phyloP scores from a whole-genome alignment of 2,888 invertebrate species.

The Mamestra brassicae region DNA sequence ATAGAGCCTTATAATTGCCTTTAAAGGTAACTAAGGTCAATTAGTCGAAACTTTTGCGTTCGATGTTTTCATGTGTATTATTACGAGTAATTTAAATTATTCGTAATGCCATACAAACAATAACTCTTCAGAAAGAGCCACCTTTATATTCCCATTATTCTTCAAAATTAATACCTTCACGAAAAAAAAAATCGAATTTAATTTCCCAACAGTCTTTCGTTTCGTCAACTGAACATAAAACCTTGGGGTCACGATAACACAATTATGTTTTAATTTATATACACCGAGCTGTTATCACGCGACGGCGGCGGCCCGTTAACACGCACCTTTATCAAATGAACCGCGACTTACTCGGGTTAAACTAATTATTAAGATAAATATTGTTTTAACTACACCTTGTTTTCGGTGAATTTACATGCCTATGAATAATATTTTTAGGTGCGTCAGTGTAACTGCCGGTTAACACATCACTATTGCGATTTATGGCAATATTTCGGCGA shows the following conservation, averaged over 20 bases:
- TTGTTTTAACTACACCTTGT: constrained; percentile 87
- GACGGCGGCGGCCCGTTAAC: constrained; percentile 79
- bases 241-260: constrained; percentile 90
- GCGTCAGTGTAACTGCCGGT: constrained; percentile 72
- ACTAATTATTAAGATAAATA: constrained; percentile 91
- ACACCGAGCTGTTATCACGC: constrained; percentile 86
- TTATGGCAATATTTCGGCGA: constrained; percentile 67
- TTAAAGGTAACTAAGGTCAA: background rate
- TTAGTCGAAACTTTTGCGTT: background rate
- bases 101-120: constrained; percentile 18
- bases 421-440: constrained; percentile 77
- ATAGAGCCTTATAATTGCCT: background rate
- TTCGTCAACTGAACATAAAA: constrained; percentile 82
- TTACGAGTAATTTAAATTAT: constrained; percentile 26
- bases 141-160: constrained; percentile 27
- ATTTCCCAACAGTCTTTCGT: constrained; percentile 70
- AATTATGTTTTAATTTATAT: constrained; percentile 91
- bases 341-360: constrained; percentile 84
- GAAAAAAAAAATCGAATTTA: constrained; percentile 61
- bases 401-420: constrained; percentile 83
- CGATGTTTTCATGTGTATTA: background rate
- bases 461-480: constrained; percentile 74
- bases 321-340: constrained; percentile 88
- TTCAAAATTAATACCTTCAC: constrained; percentile 41
- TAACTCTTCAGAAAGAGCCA: constrained; percentile 31